Conservation (phyloP, 2,113 vertebrate species). For the Hippolais icterina region DNA sequence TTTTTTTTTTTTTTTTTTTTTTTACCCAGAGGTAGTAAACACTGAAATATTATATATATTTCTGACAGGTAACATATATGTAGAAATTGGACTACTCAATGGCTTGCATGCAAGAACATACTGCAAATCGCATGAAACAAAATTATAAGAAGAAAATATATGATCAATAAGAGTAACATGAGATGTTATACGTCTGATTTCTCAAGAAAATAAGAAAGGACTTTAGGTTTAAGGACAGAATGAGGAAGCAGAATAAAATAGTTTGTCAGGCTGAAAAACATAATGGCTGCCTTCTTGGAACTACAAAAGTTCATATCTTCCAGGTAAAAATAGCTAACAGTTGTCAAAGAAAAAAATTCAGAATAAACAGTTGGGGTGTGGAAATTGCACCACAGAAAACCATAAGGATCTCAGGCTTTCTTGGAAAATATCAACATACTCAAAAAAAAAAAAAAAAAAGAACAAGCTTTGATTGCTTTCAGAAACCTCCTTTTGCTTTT, state of each 20-base stretch:
- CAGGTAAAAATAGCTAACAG: neutral
- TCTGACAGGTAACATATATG: neutral
- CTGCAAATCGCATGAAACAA: neutral
- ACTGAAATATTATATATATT: neutral
- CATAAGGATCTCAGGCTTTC: neutral
- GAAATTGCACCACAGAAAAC: neutral
- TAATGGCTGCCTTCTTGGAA: neutral
- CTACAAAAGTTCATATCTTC: neutral
- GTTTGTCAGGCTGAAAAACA: neutral
- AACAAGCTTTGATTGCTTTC: neutral
- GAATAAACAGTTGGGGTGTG: neutral
- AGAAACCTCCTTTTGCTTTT: neutral
- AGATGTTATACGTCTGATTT: neutral
- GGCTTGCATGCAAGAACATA: neutral
- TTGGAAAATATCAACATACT: neutral
- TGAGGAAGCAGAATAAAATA: neutral
- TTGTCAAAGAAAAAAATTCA: neutral
- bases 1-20: too few species aligned
- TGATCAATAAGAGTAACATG: neutral
- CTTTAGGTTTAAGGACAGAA: neutral
- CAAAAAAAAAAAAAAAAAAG: neutral
- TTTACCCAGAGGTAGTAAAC: neutral
- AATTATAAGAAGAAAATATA: neutral
- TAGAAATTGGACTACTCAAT: neutral
- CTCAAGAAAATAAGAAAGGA: neutral